Conservation (phyloP, 2,113 vertebrate species). For the Oostethus manadensis region DNA sequence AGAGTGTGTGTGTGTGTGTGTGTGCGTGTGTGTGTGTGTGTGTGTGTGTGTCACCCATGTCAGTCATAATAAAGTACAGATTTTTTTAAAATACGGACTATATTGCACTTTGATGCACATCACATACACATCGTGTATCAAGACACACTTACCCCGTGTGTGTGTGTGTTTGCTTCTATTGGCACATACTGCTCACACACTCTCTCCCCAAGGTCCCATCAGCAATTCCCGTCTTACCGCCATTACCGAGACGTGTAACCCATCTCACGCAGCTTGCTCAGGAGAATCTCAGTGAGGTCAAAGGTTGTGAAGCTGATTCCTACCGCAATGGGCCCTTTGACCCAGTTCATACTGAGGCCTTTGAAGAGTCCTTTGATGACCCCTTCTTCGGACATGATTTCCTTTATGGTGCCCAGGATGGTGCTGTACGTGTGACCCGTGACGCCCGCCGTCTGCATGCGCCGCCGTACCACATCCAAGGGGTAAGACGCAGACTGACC, state of each 20-base stretch:
- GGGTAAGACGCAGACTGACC: constrained; percentile 95
- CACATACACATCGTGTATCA: constrained; percentile 10
- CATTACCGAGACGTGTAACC: constrained; percentile 53
- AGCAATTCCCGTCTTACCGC: background rate
- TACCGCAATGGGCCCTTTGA: constrained; percentile 93
- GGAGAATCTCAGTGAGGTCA: constrained; percentile 90
- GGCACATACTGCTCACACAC: constrained; percentile 2
- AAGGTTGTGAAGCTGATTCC: constrained; percentile 98
- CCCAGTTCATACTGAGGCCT: constrained; percentile 99
- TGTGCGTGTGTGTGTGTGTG: too few species aligned
- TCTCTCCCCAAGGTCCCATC: background rate
- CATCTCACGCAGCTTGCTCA: constrained; percentile 77
- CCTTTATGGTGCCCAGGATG: constrained; percentile 81
- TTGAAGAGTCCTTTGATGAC: constrained; percentile 87
- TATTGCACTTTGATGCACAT: constrained; percentile 57
- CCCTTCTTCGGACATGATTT: constrained; percentile 85
- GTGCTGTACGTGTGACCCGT: constrained; percentile 81
- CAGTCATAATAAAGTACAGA: background rate
- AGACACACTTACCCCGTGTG: constrained; percentile 14
- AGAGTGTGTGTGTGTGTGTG: background rate
- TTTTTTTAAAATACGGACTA: constrained; percentile 14
- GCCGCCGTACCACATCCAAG: constrained; percentile 92
- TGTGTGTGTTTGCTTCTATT: constrained; percentile 19
- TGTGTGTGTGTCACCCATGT: too few species aligned
- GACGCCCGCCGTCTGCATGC: constrained; percentile 94